Evolutionary conservation across 2,888 invertebrate species (phyloP), one percentile per base, ranked within the genome.

Genomic region (Dicycla oo): DNA sequence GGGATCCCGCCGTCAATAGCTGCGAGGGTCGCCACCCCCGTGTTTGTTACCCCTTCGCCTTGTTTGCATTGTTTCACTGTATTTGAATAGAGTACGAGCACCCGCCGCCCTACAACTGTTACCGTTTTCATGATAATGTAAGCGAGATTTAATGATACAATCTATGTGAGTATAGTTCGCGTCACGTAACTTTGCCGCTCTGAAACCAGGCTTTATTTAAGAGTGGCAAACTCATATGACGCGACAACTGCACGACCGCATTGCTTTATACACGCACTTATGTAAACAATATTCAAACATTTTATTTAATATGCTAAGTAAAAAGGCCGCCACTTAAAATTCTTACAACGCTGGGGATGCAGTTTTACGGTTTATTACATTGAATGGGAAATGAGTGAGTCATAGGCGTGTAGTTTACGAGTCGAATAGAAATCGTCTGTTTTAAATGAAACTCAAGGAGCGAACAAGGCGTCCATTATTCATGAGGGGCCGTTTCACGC

Each of bases 381-480:
- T 91, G 95, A 95, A 95, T 95, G 92, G 91, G 91, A 92, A 95
- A 94, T 93, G 94, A 95, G 93, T 95, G 95, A 95, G 91, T 95
- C 95, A 95, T 93, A 93, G 92, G 93, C 94, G 92, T 92, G 93
- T 92, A 92, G 93, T 93, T 94, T 93, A 94, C 93, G 94, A 92
- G 91, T 92, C 90, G 95, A 95, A 96, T 95, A 95, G 95, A 95
- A 95, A 95, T 95, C 94, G 94, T 93, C 93, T 93, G 94, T 92
- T 95, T 95, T 94, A 94, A 94, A 94, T 94, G 94, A 94, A 94
- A 95, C 93, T 93, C 94, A 94, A 94, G 94, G 94, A 94, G 94
- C 92, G 93, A 89, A 94, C 94, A 90, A 90, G 91, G 89, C 91
- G 88, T 95, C 87, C 94, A 95, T 95, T 94, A 95, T 96, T 95